phyloP scores from a whole-genome alignment of 1,140 invertebrate genomes.

The Elymnias hypermnestra region DNA sequence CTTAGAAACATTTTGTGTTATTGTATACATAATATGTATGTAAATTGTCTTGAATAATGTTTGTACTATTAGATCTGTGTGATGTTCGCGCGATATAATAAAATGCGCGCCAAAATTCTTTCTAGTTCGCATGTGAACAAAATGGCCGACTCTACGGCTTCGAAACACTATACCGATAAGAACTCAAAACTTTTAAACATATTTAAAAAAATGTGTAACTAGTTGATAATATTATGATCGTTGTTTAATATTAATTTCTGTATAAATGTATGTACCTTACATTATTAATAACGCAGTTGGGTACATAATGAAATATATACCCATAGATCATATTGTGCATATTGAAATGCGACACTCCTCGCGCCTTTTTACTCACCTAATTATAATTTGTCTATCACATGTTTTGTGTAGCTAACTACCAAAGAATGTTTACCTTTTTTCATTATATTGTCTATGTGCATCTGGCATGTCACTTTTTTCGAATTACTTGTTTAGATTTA shows the following conservation, averaged over 20 bases:
- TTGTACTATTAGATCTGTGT: slow-evolving; percentile 38
- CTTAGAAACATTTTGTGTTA: slow-evolving; percentile 63
- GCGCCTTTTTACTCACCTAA: slow-evolving; percentile 17
- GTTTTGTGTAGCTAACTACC: slow-evolving; percentile 36
- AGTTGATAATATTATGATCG: slow-evolving; percentile 28
- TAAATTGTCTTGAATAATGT: slow-evolving; percentile 35
- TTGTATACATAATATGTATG: slow-evolving; percentile 39
- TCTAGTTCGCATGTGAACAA: slow-evolving; percentile 24
- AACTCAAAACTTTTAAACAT: slow-evolving; percentile 29
- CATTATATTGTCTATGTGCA: slow-evolving; percentile 35
- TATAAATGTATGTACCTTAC: slow-evolving; percentile 25
- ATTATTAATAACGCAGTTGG: slow-evolving; percentile 13
- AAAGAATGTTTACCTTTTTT: slow-evolving; percentile 40
- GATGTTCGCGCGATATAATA: slow-evolving; percentile 26
- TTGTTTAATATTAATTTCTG: slow-evolving; percentile 28
- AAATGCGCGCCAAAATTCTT: slow-evolving; percentile 21
- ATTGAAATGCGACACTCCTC: slow-evolving; percentile 10
- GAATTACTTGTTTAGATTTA: slow-evolving; percentile 43
- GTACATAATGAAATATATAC: slow-evolving; percentile 6
- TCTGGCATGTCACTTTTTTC: slow-evolving; percentile 54
- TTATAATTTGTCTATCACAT: slow-evolving; percentile 21
- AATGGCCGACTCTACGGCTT: slow-evolving; percentile 10
- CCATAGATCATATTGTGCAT: slow-evolving; percentile 8
- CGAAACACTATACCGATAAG: slow-evolving; percentile 27
- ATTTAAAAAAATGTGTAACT: slow-evolving; percentile 34